Evolutionary conservation across 2,888 invertebrate genomes (phyloP), one percentile per base, ranked within the genome.

Genomic region (Acrocera orbiculus): DNA sequence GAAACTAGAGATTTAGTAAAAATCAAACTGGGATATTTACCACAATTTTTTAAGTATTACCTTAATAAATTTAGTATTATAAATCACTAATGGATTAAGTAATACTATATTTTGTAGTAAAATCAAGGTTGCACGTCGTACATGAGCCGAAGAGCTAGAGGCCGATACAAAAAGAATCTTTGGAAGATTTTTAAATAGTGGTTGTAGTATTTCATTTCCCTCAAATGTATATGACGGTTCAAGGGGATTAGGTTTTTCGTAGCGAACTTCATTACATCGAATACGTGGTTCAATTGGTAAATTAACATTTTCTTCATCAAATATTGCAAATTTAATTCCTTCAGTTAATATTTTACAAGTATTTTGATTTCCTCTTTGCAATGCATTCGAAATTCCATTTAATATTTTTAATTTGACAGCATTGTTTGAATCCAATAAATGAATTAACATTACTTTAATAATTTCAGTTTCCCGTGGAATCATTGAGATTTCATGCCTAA

Each of bases 401-500:
- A 53, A 40, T 0, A 57, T 52, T 39, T 54, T 59, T 6, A 52
- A 41, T 30, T 57, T 56, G 1, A 58, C 50, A 2, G 41, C 46
- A 19, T 55, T 55, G 13, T 53, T 56, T 6, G 42, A 38, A 32
- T 59, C 58, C 8, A 50, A 44, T 1, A 58, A 40, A 23, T 51
- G 50, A 1, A 48, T 44, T 7, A 58, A 48, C 1, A 56, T 44
- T 27, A 53, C 54, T 28, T 45, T 48, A 3, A 59, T 48, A 0
- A 57, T 45, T 7, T 43, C 37, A 14, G 57, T 52, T 44, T 59
- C 58, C 1, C 58, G 48, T 4, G 58, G 58, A 20, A 49, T 53
- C 6, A 50, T 50, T 2, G 53, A 55, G 2, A 59, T 49, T 42
- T 58, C 53, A 30, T 58, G 48, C 0, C 54, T 51, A 41, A 59